These are phyloP conservation scores for Ephydatia muelleri DNA, from an alignment of 37 sponge, comb jelly and placozoan species.

Conservation along the genomic window DNA sequence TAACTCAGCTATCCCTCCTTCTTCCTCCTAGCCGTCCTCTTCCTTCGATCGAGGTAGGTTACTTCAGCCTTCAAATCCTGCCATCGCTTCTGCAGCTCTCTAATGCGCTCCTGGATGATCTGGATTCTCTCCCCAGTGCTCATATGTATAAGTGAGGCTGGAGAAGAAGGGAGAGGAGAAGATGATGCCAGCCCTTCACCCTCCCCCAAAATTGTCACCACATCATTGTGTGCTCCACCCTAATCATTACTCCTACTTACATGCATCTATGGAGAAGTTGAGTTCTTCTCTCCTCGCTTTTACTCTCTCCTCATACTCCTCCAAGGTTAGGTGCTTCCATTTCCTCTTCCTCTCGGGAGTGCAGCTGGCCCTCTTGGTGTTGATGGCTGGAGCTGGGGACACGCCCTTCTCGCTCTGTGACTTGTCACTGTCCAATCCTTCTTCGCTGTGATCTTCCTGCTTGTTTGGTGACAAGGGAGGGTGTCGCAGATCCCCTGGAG, in stretches of 20 bases:
- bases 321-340: slow-evolving; percentile 18
- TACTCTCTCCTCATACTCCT: slow-evolving; percentile 43
- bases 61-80: slow-evolving; percentile 62
- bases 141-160: slow-evolving; percentile 47
- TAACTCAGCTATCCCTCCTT: slow-evolving; percentile 38
- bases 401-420: background rate
- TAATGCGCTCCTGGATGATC: slow-evolving; percentile 55
- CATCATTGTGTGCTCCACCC: no score
- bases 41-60: slow-evolving; percentile 64
- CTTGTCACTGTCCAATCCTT: background rate
- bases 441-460: background rate
- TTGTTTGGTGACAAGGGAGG: background rate
- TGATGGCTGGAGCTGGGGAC: background rate
- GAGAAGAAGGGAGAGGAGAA: background rate
- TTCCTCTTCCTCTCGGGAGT: slow-evolving; percentile 29
- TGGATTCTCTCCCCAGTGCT: slow-evolving; percentile 33
- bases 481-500: background rate
- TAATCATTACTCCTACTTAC: background rate
- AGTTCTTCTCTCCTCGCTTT: slow-evolving; percentile 32
- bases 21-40: slow-evolving; percentile 59
- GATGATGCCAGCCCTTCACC: background rate
- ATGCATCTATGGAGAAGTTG: slow-evolving; percentile 20
- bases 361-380: background rate
- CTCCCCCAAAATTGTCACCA: background rate
- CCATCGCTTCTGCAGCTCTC: slow-evolving; percentile 55